Evolutionary conservation across 2,888 invertebrate genomes (phyloP).

Genomic region (Cryptus armator): DNA sequence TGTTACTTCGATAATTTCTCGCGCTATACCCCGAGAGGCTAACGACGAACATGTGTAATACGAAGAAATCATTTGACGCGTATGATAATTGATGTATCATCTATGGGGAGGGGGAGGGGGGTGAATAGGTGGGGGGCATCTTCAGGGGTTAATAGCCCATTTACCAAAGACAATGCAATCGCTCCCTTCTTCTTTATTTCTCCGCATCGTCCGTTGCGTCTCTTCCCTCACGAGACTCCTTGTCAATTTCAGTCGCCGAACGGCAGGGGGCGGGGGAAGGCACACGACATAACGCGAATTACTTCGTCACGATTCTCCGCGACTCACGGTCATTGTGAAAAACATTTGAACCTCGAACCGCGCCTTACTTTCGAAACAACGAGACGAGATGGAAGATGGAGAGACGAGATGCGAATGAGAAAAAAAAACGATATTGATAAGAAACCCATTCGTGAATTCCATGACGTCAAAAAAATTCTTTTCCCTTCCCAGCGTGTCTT

Average conservation of each 20-base stretch:
- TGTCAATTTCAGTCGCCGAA: neutral
- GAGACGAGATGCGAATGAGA: neutral
- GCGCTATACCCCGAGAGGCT: neutral
- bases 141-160: neutral
- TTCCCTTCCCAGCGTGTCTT: neutral
- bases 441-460: neutral
- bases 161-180: neutral
- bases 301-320: constrained; percentile 4
- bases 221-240: neutral
- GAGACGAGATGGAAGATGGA: neutral
- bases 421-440: constrained; percentile 27
- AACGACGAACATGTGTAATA: neutral
- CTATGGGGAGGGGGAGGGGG: too few relatives aligned
- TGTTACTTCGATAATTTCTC: neutral
- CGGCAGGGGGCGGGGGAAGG: neutral
- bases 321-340: neutral
- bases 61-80: neutral
- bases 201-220: neutral
- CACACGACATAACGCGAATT: constrained; percentile 8
- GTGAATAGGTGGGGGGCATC: neutral
- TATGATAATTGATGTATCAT: neutral
- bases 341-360: neutral
- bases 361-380: constrained; percentile 4
- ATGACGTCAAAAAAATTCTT: constrained; percentile 3
- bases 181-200: neutral